Evolutionary conservation across 2,113 vertebrate genomes (phyloP), one percentile per base, ranked within the genome.

Genomic region (Lophius piscatorius): DNA sequence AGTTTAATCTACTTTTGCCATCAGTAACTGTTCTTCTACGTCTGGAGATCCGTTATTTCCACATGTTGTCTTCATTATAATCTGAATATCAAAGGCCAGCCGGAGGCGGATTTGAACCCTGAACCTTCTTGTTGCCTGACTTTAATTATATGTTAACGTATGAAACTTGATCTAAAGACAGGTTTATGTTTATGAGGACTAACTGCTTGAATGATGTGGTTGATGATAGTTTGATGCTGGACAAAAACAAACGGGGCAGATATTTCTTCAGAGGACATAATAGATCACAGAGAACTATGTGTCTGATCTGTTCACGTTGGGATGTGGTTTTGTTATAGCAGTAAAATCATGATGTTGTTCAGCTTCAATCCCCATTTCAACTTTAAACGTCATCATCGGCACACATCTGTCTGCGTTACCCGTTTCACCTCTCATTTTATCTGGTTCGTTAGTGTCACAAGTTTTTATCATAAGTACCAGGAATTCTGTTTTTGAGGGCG

Each of bases 321-420:
- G 11, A n/a, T n/a, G n/a, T n/a, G 35, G 52, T 9, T 2, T 63
- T 9, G 61, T 22, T 36, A 48, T 4, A 20, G 9, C 17, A 42
- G 14, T 40, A 34, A 60, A 33, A 14, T 39, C 22, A 44, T 9
- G 9, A 6, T 42, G 31, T 24, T 31, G 26, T 35, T 76, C 28
- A 13, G 13, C n/a, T n/a, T n/a, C n/a, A n/a, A n/a, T n/a, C n/a
- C n/a, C n/a, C n/a, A n/a, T n/a, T n/a, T n/a, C n/a, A n/a, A n/a
- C n/a, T n/a, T n/a, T n/a, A n/a, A n/a, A n/a, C n/a, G n/a, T n/a
- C n/a, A n/a, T n/a, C 67, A 57, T 63, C n/a, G 1, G 11, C 24
- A 40, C 51, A 76, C 76, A 89, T 83, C 63, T 87, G 82, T 29
- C 54, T 73, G 46, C 21, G 81, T 83, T 78, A 44, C 34, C 35